Evolutionary conservation across 2,797 vertebrate genomes (phyloP), one percentile per base, ranked within the genome.

Genomic region (Chanos chanos): DNA sequence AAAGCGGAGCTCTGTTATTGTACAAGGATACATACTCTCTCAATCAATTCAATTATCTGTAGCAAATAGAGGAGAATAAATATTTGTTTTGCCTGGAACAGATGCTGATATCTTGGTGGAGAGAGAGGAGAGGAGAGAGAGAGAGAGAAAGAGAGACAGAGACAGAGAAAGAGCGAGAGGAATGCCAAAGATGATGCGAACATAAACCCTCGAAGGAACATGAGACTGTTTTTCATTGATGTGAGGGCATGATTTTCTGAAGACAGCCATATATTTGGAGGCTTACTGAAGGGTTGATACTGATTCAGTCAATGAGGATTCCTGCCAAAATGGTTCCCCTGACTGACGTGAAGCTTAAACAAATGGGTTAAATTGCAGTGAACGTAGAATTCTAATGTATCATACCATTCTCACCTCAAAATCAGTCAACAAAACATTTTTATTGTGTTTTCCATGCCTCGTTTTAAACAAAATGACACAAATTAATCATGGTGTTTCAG

Each of bases 41-140:
- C 39, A 58, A 69, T 64, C 60, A 59, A 47, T 47, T 47, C 31
- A 69, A 69, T 69, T 69, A 64, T 61, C 39, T 36, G 27, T 45
- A 10, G 25, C 60, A 52, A 45, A 47, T 55, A 30, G 33, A 40
- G 62, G 34, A 31, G 33, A 39, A 58, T 69, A 60, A 63, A 58
- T 58, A 41, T 50, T 25, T 43, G 33, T 52, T 49, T 44, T 21
- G 1, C 48, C 41, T 48, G 13, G 15, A 16, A 47, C 22, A 19
- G 33, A 34, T 25, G 22, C 45, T 39, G 34, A 22, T 15, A 52
- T 39, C 37, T 40, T 68, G 45, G 37, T 37, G 61, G 21, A 28
- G n/a, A 48, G 16, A 37, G 31, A 45, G 12, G 7, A 16, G 10
- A 7, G 52, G 27, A 33, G 33, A 33, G 33, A 33, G 3, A 7